A percentile compares a stretch with the other conserved stretches of the same genome.
These are phyloP conservation scores for Protobothrops mucrosquamatus DNA, from an alignment of 2,113 vertebrate species.

Conservation along the genomic window DNA sequence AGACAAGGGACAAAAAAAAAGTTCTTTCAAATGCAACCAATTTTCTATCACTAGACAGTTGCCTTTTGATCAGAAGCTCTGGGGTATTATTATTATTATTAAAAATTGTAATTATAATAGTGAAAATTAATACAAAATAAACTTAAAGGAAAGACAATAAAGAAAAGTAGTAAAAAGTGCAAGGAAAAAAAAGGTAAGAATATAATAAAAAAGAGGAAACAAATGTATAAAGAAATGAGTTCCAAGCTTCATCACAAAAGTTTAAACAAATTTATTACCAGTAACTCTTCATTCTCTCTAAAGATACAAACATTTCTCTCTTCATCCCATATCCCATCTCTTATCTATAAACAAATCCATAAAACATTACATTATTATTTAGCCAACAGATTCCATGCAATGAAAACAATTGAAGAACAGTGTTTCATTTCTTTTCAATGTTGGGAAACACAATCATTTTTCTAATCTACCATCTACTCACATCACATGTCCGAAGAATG, in stretches of 20 bases:
- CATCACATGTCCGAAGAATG: background rate
- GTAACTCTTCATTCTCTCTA: background rate
- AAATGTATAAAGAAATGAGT: background rate
- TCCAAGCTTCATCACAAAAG: background rate
- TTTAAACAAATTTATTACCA: background rate
- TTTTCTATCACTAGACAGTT: background rate
- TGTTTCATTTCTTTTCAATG: background rate
- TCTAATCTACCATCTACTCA: background rate
- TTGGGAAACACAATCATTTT: background rate
- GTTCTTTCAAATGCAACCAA: background rate
- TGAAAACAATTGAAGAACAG: background rate
- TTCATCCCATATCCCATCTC: background rate
- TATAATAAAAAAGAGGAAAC: background rate
- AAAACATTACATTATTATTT: background rate
- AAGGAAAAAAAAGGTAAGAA: background rate
- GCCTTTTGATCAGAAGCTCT: background rate
- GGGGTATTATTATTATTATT: background rate
- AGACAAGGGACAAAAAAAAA: background rate
- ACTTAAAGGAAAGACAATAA: background rate
- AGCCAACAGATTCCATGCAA: background rate
- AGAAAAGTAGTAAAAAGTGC: background rate
- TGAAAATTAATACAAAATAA: background rate
- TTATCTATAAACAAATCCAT: background rate
- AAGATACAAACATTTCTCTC: background rate
- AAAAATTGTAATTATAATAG: background rate